Conservation (phyloP, 2,797 vertebrate species). For the Sarcoramphus papa region DNA sequence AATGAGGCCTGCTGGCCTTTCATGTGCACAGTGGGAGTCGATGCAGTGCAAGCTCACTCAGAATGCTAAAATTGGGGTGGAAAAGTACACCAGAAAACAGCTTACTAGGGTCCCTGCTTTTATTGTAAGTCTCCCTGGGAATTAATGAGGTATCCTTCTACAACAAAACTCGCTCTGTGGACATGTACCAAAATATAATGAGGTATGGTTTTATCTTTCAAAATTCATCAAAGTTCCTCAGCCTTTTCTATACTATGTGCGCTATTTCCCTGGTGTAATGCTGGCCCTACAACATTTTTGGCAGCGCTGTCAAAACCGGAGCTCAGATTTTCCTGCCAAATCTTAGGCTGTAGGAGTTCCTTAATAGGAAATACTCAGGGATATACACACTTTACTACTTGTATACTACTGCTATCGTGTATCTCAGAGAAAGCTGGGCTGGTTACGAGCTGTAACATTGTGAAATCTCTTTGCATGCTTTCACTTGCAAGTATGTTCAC, state of each 20-base stretch:
- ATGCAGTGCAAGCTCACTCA: neutral
- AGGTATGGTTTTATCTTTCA: neutral
- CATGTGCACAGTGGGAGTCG: neutral
- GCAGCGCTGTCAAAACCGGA: neutral
- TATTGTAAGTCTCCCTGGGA: neutral
- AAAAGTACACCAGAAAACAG: neutral
- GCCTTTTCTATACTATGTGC: neutral
- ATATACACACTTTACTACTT: neutral
- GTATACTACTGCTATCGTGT: rapidly evolving
- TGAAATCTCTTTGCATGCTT: neutral
- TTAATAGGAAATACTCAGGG: neutral
- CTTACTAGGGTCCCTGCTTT: neutral
- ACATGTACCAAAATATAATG: neutral
- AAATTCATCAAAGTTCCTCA: neutral
- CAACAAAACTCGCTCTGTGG: neutral
- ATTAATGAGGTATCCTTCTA: conserved; percentile 9
- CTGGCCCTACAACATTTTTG: neutral
- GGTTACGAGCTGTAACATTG: neutral
- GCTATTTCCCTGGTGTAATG: neutral
- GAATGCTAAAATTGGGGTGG: neutral
- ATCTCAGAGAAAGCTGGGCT: neutral
- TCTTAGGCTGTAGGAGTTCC: neutral
- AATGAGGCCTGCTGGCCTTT: neutral
- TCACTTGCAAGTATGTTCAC: neutral
- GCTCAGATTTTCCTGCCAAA: neutral